Conservation (phyloP, 2,113 vertebrate species). For the Plecturocebus donacophilus region DNA sequence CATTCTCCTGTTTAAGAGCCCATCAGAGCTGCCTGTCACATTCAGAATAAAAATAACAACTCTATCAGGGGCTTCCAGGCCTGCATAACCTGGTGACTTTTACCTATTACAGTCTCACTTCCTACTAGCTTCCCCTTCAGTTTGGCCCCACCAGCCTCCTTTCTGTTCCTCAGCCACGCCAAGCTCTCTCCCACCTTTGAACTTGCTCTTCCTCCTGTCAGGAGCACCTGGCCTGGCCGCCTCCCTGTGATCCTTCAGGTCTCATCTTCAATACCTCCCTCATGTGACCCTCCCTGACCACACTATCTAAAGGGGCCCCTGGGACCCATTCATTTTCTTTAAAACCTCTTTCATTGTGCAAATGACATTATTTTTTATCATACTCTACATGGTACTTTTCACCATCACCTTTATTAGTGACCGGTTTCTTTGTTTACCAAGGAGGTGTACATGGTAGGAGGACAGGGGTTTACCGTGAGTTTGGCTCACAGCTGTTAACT, state of each 20-base stretch:
- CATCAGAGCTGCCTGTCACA: background rate
- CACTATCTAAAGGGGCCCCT: background rate
- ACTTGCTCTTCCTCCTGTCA: background rate
- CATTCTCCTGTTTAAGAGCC: background rate
- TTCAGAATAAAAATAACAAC: background rate
- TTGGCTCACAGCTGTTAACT: background rate
- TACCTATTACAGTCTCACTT: background rate
- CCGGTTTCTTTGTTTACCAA: background rate
- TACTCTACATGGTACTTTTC: background rate
- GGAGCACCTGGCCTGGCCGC: background rate
- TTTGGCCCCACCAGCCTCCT: background rate
- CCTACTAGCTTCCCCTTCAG: background rate
- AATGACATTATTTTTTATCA: background rate
- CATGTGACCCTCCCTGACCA: background rate
- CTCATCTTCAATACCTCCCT: background rate
- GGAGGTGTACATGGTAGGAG: background rate
- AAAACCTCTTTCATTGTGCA: background rate
- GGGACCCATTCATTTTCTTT: background rate
- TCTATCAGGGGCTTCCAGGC: background rate
- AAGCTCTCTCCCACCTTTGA: rapidly evolving
- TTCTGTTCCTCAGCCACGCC: background rate
- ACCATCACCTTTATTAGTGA: background rate
- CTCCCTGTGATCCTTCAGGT: background rate
- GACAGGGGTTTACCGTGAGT: background rate
- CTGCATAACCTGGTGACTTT: background rate